Percentiles rank a stretch among this genome's conserved stretches.
Evolutionary conservation across 1,140 invertebrate genomes (phyloP).

Genomic region (Helicoverpa zea): DNA sequence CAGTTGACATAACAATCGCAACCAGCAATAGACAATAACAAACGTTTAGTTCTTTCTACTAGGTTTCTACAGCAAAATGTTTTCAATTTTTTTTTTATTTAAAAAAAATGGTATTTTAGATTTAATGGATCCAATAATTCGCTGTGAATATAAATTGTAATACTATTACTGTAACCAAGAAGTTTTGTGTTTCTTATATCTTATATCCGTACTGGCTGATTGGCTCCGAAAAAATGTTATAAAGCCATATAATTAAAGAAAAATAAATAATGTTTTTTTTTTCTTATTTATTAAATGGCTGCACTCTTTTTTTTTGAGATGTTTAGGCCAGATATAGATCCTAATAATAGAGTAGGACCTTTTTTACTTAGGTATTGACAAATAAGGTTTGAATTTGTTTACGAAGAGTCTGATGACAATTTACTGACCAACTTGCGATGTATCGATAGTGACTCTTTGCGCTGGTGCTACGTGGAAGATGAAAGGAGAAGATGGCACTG

Average conservation of each 20-base stretch:
- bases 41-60: too few species aligned
- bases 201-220: not conserved
- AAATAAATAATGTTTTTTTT: not conserved
- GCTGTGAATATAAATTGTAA: too few species aligned
- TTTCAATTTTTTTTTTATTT: too few species aligned
- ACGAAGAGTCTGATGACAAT: not conserved
- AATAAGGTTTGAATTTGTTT: too few species aligned
- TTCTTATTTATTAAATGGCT: not conserved
- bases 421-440: constrained; percentile 78
- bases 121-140: too few species aligned
- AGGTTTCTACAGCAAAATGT: too few species aligned
- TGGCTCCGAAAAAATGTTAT: not conserved
- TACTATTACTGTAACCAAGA: too few species aligned
- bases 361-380: too few species aligned
- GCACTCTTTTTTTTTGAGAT: not conserved
- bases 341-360: too few species aligned
- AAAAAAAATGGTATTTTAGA: too few species aligned
- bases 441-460: constrained; percentile 81
- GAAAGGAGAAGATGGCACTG: constrained; percentile 97
- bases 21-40: too few species aligned
- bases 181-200: not conserved
- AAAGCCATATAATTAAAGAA: not conserved
- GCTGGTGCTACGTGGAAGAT: constrained; percentile 81
- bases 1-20: not conserved
- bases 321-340: not conserved